Evolutionary conservation across 2,888 invertebrate species (phyloP).

Genomic region (Drosophila paramelanica): DNA sequence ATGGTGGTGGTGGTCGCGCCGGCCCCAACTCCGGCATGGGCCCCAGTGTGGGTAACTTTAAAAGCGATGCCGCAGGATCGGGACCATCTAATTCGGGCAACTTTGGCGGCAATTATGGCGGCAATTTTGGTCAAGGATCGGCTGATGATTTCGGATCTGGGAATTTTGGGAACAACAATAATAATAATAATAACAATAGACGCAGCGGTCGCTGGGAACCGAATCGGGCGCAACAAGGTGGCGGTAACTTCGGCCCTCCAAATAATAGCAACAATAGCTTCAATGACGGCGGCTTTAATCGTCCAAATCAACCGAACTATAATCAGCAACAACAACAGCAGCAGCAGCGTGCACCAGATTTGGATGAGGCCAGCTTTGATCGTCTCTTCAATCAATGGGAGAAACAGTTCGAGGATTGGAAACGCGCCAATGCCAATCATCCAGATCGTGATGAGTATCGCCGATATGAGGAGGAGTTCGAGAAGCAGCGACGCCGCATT

Average conservation of each 20-base stretch:
- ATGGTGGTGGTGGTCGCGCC: slow-evolving; percentile 6
- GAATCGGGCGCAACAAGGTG: slow-evolving; percentile 28
- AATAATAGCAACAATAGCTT: slow-evolving; percentile 21
- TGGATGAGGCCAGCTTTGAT: slow-evolving; percentile 93
- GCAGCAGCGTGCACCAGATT: slow-evolving; percentile 87
- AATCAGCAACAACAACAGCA: slow-evolving; percentile 89
- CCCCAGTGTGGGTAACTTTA: slow-evolving; percentile 16
- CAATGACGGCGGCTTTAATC: slow-evolving; percentile 28
- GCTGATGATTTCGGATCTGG: slow-evolving; percentile 20
- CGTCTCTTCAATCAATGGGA: slow-evolving; percentile 96
- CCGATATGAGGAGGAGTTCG: slow-evolving; percentile 95
- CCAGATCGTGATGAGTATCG: slow-evolving; percentile 94
- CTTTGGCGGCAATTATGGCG: slow-evolving; percentile 20
- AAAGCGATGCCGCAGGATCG: neutral
- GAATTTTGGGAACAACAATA: slow-evolving; percentile 28
- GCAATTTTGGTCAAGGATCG: slow-evolving; percentile 10
- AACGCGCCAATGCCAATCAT: slow-evolving; percentile 94
- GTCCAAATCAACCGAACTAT: slow-evolving; percentile 84
- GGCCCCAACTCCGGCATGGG: neutral
- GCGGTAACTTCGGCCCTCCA: slow-evolving; percentile 28
- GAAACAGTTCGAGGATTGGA: slow-evolving; percentile 96
- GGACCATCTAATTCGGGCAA: neutral
- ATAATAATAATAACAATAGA: slow-evolving; percentile 13
- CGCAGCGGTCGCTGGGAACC: slow-evolving; percentile 40
- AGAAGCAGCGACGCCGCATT: slow-evolving; percentile 91